phyloP scores from a whole-genome alignment of 2,797 vertebrate species.

The Pantherophis vulpinus region DNA sequence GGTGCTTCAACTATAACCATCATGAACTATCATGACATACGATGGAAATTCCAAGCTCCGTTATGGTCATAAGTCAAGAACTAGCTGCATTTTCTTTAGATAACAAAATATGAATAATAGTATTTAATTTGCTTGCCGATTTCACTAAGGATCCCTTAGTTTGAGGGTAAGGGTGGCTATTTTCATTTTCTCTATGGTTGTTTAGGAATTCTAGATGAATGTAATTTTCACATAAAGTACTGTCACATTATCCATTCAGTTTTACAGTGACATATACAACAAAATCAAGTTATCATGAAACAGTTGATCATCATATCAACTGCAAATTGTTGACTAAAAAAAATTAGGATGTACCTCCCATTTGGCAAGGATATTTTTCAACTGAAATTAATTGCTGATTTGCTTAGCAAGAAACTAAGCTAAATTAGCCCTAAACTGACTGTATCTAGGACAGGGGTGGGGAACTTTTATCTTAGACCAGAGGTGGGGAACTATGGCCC shows the following conservation, averaged over 20 bases:
- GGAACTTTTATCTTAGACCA: no score
- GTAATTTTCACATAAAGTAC: background rate
- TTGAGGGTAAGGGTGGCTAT: background rate
- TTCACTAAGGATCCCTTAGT: background rate
- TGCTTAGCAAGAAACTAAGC: background rate
- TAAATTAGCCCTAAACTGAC: no score
- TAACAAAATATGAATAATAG: background rate
- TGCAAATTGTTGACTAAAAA: background rate
- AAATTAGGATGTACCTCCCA: background rate
- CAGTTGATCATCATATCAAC: background rate
- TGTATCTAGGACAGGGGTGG: background rate
- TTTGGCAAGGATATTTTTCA: background rate
- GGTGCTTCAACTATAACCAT: background rate
- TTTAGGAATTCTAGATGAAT: background rate
- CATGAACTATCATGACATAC: background rate
- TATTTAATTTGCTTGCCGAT: background rate
- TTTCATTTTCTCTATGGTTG: background rate
- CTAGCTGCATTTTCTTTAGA: background rate
- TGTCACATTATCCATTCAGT: background rate
- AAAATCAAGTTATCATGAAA: background rate
- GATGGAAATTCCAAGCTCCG: background rate
- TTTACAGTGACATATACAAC: background rate
- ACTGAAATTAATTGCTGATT: background rate
- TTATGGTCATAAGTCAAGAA: background rate
- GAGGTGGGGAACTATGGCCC: no score